Evolutionary conservation across 37 sponge, comb jelly and placozoan species (phyloP), one percentile per base, ranked within the genome.

Genomic region (Diacarnus erythraeanus): DNA sequence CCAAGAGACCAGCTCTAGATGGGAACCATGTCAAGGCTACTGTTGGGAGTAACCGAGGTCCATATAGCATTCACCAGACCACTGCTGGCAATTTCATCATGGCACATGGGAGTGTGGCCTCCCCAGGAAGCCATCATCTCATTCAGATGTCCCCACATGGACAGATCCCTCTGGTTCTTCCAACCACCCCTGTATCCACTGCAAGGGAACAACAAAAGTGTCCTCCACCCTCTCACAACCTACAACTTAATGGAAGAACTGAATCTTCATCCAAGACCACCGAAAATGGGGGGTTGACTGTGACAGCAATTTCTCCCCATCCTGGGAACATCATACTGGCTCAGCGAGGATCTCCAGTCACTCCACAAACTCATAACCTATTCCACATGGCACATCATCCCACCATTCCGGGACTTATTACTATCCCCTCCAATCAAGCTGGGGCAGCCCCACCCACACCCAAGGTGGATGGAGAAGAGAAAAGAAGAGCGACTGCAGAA

Each of bases 101-200:
- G 51, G 42, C 85, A 8, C 73, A 77, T 47, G 70, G 83, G n/a
- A 65, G 65, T 26, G 22, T 42, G 6, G 33, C 59, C 23, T 40
- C 59, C 3, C 71, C 29, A 67, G 59, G 25, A 35, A 40, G 35
- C 23, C 71, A 69, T 0, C 78, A 77, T 21, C 60, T 84, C 51
- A 59, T 84, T 0, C 85, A 84, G 30, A 77, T 84, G 77, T 71
- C 39, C 2, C 51, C 72, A 37, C 60, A 73, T 26, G 26, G 38
- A 10, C 80, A 79, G 56, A 79, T 79, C 38, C 82, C 82, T 22
- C 41, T 73, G 1, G 74, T 82, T 1, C n/a, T 73, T 26, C 74
- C 74, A 30, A 42, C 80, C 23, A 20, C 64, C 4, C 42, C 74
- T 22, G 35, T 41, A 47, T 42, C 67, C 66, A 40, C 78, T n/a